These are phyloP conservation scores for Acipenser oxyrinchus DNA, from an alignment of 2,797 vertebrate species.

Conservation along the genomic window DNA sequence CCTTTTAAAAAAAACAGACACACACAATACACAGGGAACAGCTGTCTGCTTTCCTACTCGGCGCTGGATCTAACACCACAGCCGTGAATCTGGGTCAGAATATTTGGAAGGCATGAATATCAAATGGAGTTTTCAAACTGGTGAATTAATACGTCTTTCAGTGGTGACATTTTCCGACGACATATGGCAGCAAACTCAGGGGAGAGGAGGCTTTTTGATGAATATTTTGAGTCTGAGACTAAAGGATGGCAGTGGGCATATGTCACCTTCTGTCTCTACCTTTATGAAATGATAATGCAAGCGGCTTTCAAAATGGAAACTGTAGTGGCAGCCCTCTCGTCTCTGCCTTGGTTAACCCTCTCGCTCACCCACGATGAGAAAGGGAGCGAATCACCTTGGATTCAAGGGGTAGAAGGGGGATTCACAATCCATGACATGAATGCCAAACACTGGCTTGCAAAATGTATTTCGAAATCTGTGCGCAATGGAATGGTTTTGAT, in stretches of 20 bases:
- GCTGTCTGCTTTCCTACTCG: conserved; percentile 71
- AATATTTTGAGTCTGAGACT: conserved; percentile 83
- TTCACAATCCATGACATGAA: no score
- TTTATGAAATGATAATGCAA: conserved; percentile 90
- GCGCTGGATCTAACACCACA: conserved; percentile 68
- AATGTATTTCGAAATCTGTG: no score
- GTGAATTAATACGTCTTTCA: conserved; percentile 95
- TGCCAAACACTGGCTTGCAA: no score
- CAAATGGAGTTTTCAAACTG: conserved; percentile 84
- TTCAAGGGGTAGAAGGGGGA: no score
- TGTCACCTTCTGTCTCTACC: conserved; percentile 83
- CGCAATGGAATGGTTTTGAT: no score
- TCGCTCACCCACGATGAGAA: conserved; percentile 43
- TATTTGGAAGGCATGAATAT: conserved; percentile 86
- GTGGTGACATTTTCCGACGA: conserved; percentile 91
- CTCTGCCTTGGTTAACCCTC: conserved; percentile 53
- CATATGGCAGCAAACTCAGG: conserved; percentile 90
- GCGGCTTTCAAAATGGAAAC: conserved; percentile 55
- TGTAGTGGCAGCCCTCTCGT: conserved; percentile 36
- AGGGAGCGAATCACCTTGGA: neutral
- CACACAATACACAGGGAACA: conserved; percentile 46
- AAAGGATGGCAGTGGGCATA: conserved; percentile 77
- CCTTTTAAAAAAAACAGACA: conserved; percentile 46
- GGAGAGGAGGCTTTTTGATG: conserved; percentile 92
- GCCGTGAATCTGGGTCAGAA: conserved; percentile 72